Percentiles rank a stretch among this genome's conserved stretches.
phyloP scores from a whole-genome alignment of 2,888 invertebrate species.

The Phlogophora meticulosa region DNA sequence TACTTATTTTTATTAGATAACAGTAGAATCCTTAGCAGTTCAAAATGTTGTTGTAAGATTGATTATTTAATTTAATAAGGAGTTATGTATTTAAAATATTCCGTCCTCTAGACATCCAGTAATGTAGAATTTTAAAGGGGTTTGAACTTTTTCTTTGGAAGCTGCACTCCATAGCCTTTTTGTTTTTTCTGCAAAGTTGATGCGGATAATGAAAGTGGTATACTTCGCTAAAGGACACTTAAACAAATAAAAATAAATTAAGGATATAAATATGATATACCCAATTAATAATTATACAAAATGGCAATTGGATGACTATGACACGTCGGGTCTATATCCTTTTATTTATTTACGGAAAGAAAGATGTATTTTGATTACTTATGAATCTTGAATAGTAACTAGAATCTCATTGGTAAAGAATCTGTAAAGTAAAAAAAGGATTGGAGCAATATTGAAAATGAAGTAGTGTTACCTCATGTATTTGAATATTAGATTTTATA shows the following conservation, averaged over 20 bases:
- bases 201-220: no score
- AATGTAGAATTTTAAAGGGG: neutral
- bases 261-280: no score
- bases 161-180: no score
- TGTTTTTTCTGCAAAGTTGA: no score
- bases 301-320: no score
- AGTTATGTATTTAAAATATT: conserved; percentile 9
- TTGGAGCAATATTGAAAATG: neutral
- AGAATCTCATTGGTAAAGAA: conserved; percentile 35
- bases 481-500: conserved; percentile 11
- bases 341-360: neutral
- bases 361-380: neutral
- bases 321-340: no score
- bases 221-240: no score
- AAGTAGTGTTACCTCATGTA: neutral
- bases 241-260: no score
- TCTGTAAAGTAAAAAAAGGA: conserved; percentile 2
- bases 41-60: conserved; percentile 5
- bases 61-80: neutral
- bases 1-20: no score
- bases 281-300: no score
- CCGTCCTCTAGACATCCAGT: conserved; percentile 22
- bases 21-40: conserved; percentile 24
- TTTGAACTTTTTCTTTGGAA: no score
- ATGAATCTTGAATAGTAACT: conserved; percentile 4